These are phyloP conservation scores for Pygmarrhopalites habei DNA, from an alignment of 1,140 invertebrate species.

Conservation along the genomic window DNA sequence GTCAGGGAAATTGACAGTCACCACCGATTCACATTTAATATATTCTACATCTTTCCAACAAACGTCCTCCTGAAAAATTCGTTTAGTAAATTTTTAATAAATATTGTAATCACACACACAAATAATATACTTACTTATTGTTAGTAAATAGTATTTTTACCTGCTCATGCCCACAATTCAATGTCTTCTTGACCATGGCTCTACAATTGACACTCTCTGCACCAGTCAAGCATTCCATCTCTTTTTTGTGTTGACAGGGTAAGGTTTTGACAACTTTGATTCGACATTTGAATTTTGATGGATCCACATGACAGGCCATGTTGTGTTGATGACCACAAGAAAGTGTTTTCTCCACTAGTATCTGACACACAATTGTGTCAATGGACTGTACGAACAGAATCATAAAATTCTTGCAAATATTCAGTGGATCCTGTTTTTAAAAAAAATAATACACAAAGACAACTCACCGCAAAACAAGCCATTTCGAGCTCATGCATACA, in stretches of 20 bases:
- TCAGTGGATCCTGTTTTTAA: no score
- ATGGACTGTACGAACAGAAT: no score
- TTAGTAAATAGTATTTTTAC: no score
- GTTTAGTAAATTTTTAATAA: no score
- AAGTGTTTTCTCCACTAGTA: not conserved
- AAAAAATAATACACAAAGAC: no score
- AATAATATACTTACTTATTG: no score
- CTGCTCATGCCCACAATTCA: slow-evolving; percentile 34
- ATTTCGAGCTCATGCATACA: slow-evolving; percentile 32
- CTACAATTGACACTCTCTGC: slow-evolving; percentile 22
- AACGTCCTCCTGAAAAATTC: no score
- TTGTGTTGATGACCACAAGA: slow-evolving; percentile 3
- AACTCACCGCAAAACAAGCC: slow-evolving; percentile 18
- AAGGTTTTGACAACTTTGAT: slow-evolving; percentile 25
- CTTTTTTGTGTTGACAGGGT: slow-evolving; percentile 21
- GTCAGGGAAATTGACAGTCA: slow-evolving; percentile 22
- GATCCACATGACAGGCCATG: slow-evolving; percentile 22
- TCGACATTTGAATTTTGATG: slow-evolving; percentile 14
- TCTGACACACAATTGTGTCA: slow-evolving; percentile 15
- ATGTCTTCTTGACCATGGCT: slow-evolving; percentile 6
- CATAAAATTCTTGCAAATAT: no score
- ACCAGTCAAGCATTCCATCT: slow-evolving; percentile 29
- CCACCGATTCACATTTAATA: slow-evolving; percentile 21
- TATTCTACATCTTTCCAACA: slow-evolving; percentile 11
- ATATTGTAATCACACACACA: no score